Evolutionary conservation across 2,113 vertebrate species (phyloP).

Genomic region (Cnemophilus loriae): DNA sequence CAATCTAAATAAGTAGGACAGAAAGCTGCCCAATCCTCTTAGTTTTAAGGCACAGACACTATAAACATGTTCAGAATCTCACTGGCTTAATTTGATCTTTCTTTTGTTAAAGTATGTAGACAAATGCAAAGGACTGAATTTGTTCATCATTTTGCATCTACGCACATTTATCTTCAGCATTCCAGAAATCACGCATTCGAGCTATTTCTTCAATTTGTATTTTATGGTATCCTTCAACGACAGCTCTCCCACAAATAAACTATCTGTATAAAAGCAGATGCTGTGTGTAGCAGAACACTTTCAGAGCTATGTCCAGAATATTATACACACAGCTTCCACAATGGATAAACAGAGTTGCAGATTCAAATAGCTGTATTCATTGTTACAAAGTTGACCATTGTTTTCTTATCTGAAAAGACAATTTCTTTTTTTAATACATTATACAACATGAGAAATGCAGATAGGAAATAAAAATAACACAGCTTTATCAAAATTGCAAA

Average conservation of each 20-base stretch:
- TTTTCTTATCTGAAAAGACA: background rate
- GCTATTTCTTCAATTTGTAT: constrained; percentile 4
- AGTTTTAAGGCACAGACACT: background rate
- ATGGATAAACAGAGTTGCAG: background rate
- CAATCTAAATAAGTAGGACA: background rate
- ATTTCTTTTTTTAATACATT: too few relatives aligned
- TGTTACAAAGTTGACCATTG: background rate
- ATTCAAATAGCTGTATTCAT: background rate
- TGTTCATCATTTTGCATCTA: background rate
- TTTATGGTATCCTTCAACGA: constrained; percentile 22
- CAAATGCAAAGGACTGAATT: background rate
- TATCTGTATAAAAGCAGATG: background rate
- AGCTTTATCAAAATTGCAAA: constrained; percentile 20
- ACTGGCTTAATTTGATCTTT: background rate
- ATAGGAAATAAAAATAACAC: constrained; percentile 7
- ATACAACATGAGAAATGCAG: background rate
- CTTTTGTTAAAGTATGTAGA: background rate
- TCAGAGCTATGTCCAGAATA: background rate
- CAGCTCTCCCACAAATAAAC: constrained; percentile 49
- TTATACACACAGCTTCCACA: background rate
- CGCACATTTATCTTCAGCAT: background rate
- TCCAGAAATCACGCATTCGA: background rate
- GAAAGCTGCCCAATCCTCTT: background rate
- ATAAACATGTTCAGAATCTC: background rate
- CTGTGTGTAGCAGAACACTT: background rate